These are phyloP conservation scores for Cetonia aurata DNA, from an alignment of 2,888 invertebrate species.

Conservation along the genomic window DNA sequence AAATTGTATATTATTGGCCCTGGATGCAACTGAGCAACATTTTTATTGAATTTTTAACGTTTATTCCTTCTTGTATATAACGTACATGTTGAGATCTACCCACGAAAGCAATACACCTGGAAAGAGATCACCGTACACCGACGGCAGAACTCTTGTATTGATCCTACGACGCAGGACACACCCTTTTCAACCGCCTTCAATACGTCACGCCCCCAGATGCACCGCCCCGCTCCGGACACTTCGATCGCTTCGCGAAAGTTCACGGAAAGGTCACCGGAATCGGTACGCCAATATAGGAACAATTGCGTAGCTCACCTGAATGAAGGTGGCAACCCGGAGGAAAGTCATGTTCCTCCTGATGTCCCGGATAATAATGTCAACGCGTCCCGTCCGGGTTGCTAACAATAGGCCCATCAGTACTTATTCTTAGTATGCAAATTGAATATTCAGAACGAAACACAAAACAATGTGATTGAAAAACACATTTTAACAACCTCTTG, in stretches of 20 bases:
- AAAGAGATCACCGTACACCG: conserved; percentile 7
- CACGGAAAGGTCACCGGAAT: conserved; percentile 51
- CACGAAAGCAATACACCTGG: conserved; percentile 18
- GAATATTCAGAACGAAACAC: too few relatives aligned
- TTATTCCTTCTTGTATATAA: neutral
- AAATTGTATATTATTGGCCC: neutral
- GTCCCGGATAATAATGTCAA: too few relatives aligned
- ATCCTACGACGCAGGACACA: conserved; percentile 52
- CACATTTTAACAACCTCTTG: too few relatives aligned
- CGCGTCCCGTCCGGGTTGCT: too few relatives aligned
- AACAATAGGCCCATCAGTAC: too few relatives aligned
- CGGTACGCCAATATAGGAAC: conserved; percentile 23
- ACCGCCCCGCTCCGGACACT: conserved; percentile 51
- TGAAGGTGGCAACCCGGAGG: neutral
- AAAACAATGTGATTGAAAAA: too few relatives aligned
- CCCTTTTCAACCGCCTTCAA: conserved; percentile 54
- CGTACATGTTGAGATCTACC: neutral
- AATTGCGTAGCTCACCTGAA: conserved; percentile 31
- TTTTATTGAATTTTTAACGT: neutral
- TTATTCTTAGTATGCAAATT: too few relatives aligned
- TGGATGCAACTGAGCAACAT: neutral
- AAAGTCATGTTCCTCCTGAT: too few relatives aligned
- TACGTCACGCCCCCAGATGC: conserved; percentile 55
- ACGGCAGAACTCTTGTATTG: conserved; percentile 53
- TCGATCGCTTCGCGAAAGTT: conserved; percentile 53